Conservation (phyloP, 2,113 vertebrate genomes). For the Chlorodrepanis virens region DNA sequence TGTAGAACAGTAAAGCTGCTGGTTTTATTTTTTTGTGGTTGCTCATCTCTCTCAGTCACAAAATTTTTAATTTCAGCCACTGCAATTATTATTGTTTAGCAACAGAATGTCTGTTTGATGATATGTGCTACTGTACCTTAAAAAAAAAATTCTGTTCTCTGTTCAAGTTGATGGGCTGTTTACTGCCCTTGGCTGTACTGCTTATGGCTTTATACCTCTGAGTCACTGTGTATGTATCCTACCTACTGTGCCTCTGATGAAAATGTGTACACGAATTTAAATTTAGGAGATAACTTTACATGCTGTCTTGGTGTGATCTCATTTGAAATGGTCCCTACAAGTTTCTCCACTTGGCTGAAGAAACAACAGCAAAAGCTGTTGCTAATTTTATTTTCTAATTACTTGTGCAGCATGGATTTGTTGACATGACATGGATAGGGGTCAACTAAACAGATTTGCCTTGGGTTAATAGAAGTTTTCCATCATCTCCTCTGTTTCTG, state of each 20-base stretch:
- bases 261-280: neutral
- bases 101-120: neutral
- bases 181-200: neutral
- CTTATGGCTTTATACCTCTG: neutral
- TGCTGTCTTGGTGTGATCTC: neutral
- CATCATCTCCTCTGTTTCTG: neutral
- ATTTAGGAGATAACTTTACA: neutral
- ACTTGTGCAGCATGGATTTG: neutral
- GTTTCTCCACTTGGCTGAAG: neutral
- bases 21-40: neutral
- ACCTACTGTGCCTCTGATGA: neutral
- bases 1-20: neutral
- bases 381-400: constrained; percentile 46
- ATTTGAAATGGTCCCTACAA: neutral
- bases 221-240: neutral
- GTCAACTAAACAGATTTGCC: constrained; percentile 27
- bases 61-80: neutral
- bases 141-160: neutral
- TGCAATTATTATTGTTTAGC: neutral
- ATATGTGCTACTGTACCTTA: neutral
- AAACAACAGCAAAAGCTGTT: constrained; percentile 35
- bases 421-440: neutral
- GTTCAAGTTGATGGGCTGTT: neutral
- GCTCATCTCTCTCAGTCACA: neutral
- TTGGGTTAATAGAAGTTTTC: constrained; percentile 53